Percentiles rank a stretch among this genome's conserved stretches.
These are phyloP conservation scores for western clawed frog (Xenopus tropicalis) DNA, from an alignment of 2,113 vertebrate genomes.

Conservation along the genomic window UCB_Xtro_10.0 CM004444.2:99799501-99800000, in stretches of 20 bases:
- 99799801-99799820: neutral
- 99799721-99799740: neutral
- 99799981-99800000: conserved; percentile 55
- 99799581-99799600: no score
- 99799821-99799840: conserved; percentile 7
- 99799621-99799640: no score
- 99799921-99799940: conserved; percentile 47
- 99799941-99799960: conserved; percentile 52
- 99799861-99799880: conserved; percentile 18
- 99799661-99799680: no score
- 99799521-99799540: no score
- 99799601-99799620: no score
- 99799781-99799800: conserved; percentile 4
- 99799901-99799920: conserved; percentile 49
- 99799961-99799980: conserved; percentile 58
- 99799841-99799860: conserved; percentile 1
- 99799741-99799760: neutral
- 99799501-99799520: no score
- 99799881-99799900: conserved; percentile 16
- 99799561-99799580: no score
- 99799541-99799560: no score
- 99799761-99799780: neutral
- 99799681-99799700: no score
- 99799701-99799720: neutral
- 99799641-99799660: no score